Evolutionary conservation across 2,113 vertebrate species (phyloP).

Genomic region (Halcyon senegalensis): DNA sequence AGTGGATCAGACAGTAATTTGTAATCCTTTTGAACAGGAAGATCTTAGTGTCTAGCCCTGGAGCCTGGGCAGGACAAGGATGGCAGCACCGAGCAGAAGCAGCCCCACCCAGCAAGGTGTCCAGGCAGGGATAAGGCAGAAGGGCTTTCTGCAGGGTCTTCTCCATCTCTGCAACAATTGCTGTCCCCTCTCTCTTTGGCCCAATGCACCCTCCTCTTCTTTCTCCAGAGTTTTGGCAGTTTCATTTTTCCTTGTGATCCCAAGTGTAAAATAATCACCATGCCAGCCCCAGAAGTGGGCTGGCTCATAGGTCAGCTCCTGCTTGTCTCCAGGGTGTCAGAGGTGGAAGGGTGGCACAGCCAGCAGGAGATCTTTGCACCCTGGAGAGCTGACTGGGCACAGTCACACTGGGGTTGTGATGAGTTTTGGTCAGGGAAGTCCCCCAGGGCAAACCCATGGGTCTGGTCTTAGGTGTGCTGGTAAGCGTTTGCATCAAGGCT

Average conservation of each 20-base stretch:
- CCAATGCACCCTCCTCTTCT: background rate
- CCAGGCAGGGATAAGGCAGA: background rate
- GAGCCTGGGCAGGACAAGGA: background rate
- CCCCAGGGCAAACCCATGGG: background rate
- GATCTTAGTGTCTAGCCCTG: slow-evolving; percentile 19
- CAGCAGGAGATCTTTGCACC: background rate
- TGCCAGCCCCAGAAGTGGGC: background rate
- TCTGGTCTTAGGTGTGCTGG: background rate
- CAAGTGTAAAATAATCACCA: background rate
- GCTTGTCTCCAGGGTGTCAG: background rate
- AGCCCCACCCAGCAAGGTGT: background rate
- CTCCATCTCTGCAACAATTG: background rate
- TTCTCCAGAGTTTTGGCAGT: background rate
- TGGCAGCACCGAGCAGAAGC: background rate
- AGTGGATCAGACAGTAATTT: slow-evolving; percentile 70
- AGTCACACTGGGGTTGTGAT: background rate
- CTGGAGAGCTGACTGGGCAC: accelerated
- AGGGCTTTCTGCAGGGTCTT: background rate
- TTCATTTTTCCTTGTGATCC: background rate
- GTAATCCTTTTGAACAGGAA: slow-evolving; percentile 47
- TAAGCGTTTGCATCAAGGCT: background rate
- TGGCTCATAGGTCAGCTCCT: background rate
- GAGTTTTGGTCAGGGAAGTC: background rate
- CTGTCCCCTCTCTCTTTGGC: background rate
- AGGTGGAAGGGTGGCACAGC: background rate